A percentile compares a stretch with the other conserved stretches of the same genome.
Conservation (phyloP, 2,888 invertebrate genomes). For the Junonia oenone region DNA sequence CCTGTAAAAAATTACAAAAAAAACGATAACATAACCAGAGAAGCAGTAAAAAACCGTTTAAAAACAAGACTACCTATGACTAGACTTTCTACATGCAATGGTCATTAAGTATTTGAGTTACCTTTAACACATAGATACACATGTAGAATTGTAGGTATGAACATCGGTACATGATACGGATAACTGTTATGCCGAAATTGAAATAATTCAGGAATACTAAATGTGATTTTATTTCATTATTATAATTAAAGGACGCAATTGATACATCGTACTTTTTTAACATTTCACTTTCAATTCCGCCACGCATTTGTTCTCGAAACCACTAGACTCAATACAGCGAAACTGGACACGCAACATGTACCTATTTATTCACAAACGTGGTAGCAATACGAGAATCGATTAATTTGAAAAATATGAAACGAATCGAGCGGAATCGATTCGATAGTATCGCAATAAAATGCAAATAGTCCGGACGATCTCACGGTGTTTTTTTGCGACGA, state of each 20-base stretch:
- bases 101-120: too few species aligned
- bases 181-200: too few species aligned
- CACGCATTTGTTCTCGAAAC: background rate
- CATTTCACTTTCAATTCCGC: background rate
- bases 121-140: too few species aligned
- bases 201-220: background rate
- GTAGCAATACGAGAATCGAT: background rate
- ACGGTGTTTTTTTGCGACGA: conserved; percentile 24
- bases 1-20: too few species aligned
- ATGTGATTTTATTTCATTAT: background rate
- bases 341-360: background rate
- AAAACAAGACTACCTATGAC: too few species aligned
- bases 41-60: too few species aligned
- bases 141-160: too few species aligned
- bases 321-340: background rate
- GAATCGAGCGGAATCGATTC: conserved; percentile 7
- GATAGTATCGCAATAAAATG: conserved; percentile 3
- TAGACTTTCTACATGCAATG: too few species aligned
- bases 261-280: background rate
- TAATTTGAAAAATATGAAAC: conserved; percentile 8
- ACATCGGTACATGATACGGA: too few species aligned
- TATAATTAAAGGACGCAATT: background rate
- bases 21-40: too few species aligned
- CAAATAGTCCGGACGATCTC: conserved; percentile 1
- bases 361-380: background rate